Percentiles rank a stretch among this genome's conserved stretches.
Conservation (phyloP, 2,888 invertebrate species). For the Drosophila ezoana region DNA sequence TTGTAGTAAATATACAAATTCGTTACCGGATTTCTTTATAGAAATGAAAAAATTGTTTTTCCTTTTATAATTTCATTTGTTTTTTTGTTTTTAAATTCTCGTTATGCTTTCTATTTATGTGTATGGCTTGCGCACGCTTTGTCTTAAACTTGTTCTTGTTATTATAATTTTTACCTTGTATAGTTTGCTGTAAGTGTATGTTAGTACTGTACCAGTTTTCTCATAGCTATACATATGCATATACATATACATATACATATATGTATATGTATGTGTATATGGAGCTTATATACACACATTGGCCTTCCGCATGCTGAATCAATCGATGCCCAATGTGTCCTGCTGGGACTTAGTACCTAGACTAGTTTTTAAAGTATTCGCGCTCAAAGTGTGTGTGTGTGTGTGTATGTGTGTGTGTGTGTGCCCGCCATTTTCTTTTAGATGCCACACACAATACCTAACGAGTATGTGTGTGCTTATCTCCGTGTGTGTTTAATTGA, state of each 20-base stretch:
- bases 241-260: slow-evolving; percentile 29
- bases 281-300: slow-evolving; percentile 56
- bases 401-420: slow-evolving; percentile 18
- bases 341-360: slow-evolving; percentile 33
- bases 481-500: slow-evolving; percentile 61
- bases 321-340: slow-evolving; percentile 48
- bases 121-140: slow-evolving; percentile 58
- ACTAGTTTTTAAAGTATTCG: slow-evolving; percentile 46
- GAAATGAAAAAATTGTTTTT: slow-evolving; percentile 73
- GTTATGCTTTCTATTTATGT: slow-evolving; percentile 71
- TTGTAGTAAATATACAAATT: slow-evolving; percentile 77
- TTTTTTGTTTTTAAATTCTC: slow-evolving; percentile 62
- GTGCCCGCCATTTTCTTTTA: slow-evolving; percentile 10
- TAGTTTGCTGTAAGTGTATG: slow-evolving; percentile 77
- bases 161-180: slow-evolving; percentile 73
- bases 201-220: slow-evolving; percentile 68
- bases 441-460: slow-evolving; percentile 33
- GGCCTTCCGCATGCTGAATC: slow-evolving; percentile 47
- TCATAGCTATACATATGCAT: slow-evolving; percentile 29
- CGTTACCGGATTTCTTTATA: slow-evolving; percentile 78
- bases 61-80: slow-evolving; percentile 1
- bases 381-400: slow-evolving; percentile 48
- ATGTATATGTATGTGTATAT: slow-evolving; percentile 38
- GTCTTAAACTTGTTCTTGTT: slow-evolving; percentile 38
- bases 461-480: slow-evolving; percentile 27